Evolutionary conservation across 1,140 invertebrate species (phyloP).

Genomic region (Lysiphlebus fabarum): DNA sequence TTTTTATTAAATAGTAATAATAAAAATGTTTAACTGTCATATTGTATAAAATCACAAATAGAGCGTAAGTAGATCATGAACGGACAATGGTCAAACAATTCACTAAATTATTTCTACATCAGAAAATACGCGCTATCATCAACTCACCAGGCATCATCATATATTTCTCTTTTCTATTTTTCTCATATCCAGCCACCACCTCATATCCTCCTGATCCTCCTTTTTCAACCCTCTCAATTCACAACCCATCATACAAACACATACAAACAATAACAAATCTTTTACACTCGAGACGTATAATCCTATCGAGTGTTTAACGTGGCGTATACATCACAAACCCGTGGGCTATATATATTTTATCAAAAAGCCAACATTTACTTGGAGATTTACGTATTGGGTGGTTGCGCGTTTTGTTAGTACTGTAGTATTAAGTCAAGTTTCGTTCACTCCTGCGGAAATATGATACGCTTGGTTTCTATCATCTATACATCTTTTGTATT

Average conservation of each 20-base stretch:
- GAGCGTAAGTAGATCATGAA: too few species aligned
- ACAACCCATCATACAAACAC: constrained; percentile 7
- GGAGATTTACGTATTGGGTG: constrained; percentile 11
- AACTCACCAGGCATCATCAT: background rate
- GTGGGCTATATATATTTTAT: constrained; percentile 35
- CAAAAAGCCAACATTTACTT: constrained; percentile 7
- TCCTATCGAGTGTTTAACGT: constrained; percentile 34
- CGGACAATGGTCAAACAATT: too few species aligned
- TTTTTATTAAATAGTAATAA: too few species aligned
- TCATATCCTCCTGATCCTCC: too few species aligned
- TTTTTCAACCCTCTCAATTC: too few species aligned
- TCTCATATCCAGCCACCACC: too few species aligned
- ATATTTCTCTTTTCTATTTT: too few species aligned
- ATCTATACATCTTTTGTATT: background rate
- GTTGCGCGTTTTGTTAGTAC: constrained; percentile 34
- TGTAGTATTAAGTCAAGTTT: constrained; percentile 34
- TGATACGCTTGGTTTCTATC: constrained; percentile 35
- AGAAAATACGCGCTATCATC: constrained; percentile 3
- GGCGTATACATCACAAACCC: constrained; percentile 16
- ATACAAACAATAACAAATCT: constrained; percentile 42
- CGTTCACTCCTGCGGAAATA: constrained; percentile 48
- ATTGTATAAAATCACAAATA: too few species aligned
- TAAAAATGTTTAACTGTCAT: too few species aligned
- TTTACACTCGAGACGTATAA: constrained; percentile 41
- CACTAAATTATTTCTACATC: background rate